A percentile compares a stretch with the other conserved stretches of the same genome.
These are phyloP conservation scores for Thripadectes ignobilis DNA, from an alignment of 2,797 vertebrate genomes.

Conservation along the genomic window DNA sequence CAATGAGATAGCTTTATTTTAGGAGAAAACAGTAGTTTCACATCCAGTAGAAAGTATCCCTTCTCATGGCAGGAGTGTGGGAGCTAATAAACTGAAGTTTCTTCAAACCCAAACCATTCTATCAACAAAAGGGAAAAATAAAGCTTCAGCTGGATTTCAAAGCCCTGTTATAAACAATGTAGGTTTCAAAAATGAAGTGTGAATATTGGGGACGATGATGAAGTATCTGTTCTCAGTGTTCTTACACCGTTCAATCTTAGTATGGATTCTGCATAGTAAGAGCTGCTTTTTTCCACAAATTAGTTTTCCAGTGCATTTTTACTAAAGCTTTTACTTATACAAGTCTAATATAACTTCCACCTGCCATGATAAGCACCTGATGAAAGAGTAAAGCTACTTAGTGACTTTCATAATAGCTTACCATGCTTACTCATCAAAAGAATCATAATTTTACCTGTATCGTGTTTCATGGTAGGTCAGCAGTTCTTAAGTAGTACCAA, in stretches of 20 bases:
- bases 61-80: accelerated
- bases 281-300: neutral
- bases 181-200: neutral
- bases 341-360: neutral
- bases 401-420: neutral
- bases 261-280: neutral
- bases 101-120: neutral
- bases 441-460: neutral
- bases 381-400: neutral
- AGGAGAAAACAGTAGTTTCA: neutral
- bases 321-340: neutral
- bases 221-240: neutral
- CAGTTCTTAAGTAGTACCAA: neutral
- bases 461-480: neutral
- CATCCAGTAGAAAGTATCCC: neutral
- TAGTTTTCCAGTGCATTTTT: neutral
- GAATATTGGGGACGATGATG: neutral
- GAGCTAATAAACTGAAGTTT: neutral
- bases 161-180: neutral
- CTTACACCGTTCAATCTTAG: neutral
- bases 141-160: neutral
- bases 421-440: neutral
- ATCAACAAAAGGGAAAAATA: neutral
- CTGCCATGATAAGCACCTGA: neutral
- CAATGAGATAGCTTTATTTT: neutral